Evolutionary conservation across 2,113 vertebrate species (phyloP).

Genomic region (Mionectes macconnelli): DNA sequence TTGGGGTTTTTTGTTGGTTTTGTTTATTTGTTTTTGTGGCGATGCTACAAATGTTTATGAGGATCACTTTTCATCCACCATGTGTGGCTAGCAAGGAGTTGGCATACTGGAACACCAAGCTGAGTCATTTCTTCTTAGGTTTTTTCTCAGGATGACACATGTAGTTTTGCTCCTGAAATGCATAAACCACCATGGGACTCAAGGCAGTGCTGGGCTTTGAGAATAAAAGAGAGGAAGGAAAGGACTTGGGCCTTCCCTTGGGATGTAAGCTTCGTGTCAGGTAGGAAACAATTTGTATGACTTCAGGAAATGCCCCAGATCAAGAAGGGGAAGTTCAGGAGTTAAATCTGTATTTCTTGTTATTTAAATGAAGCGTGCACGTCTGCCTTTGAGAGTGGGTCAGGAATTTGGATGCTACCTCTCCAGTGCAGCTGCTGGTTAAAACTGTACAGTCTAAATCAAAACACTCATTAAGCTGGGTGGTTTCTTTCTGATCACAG

Average conservation of each 20-base stretch:
- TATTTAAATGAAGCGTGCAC: not conserved
- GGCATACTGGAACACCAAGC: not conserved
- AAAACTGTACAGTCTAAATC: not conserved
- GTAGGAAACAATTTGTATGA: not conserved
- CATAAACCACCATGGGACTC: not conserved
- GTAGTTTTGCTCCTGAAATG: not conserved
- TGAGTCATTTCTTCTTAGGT: not conserved
- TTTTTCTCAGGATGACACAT: not conserved
- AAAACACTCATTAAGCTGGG: not conserved
- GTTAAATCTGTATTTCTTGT: not conserved
- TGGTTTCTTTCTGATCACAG: not conserved
- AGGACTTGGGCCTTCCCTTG: not conserved
- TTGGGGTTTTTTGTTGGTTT: not conserved
- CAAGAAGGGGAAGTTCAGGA: not conserved
- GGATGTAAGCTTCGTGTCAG: not conserved
- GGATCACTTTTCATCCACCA: not conserved
- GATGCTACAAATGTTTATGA: not conserved
- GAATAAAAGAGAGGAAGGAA: not conserved
- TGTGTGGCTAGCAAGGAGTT: not conserved
- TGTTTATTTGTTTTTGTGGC: not conserved
- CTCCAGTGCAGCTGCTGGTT: not conserved
- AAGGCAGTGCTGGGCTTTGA: not conserved
- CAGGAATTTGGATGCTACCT: not conserved
- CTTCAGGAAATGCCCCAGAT: not conserved
- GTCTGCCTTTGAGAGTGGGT: not conserved